These are phyloP conservation scores for Phalera bucephala DNA, from an alignment of 2,888 invertebrate genomes.

Conservation along the genomic window DNA sequence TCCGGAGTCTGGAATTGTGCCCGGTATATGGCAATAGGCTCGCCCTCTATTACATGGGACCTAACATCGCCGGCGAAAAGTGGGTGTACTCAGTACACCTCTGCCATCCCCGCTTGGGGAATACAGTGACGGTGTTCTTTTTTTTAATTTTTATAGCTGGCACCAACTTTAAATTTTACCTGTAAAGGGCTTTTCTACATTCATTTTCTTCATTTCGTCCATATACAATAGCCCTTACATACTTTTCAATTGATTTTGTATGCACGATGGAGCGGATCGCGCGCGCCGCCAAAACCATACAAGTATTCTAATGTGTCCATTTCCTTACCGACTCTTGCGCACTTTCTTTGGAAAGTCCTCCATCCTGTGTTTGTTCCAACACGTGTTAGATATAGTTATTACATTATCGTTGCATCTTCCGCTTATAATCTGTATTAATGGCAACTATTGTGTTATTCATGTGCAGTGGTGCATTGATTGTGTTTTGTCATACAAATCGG, in stretches of 20 bases:
- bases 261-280: conserved; percentile 44
- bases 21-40: too few species aligned
- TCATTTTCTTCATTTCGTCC: too few species aligned
- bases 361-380: conserved; percentile 20
- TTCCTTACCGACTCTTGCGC: conserved; percentile 37
- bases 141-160: too few species aligned
- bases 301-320: conserved; percentile 49
- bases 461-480: background rate
- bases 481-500: background rate
- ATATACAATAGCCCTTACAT: background rate
- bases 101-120: too few species aligned
- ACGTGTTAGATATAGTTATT: conserved; percentile 20
- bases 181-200: too few species aligned
- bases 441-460: background rate
- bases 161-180: too few species aligned
- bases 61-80: too few species aligned
- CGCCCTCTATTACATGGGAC: too few species aligned
- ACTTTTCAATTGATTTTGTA: conserved; percentile 48
- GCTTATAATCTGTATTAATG: conserved; percentile 4
- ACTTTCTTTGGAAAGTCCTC: conserved; percentile 51
- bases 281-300: conserved; percentile 46
- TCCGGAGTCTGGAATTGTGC: too few species aligned
- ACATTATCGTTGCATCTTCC: conserved; percentile 1
- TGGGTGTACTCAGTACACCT: too few species aligned
- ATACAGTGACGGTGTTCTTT: too few species aligned